Evolutionary conservation across 2,888 invertebrate species (phyloP).

Genomic region (Achlya flavicornis): DNA sequence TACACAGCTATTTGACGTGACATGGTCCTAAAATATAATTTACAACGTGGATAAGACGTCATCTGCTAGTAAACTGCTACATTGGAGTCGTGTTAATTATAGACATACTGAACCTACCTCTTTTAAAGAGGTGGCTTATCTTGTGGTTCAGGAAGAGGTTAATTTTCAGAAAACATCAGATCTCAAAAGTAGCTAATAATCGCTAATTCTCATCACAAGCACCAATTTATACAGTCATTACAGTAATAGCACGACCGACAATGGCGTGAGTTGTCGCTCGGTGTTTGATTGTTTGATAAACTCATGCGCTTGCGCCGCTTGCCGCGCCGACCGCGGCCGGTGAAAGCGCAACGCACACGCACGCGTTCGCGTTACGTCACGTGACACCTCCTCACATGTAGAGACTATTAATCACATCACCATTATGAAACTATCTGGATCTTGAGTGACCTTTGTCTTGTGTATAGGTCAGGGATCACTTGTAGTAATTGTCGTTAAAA

Average conservation of each 20-base stretch:
- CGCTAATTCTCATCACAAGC: neutral
- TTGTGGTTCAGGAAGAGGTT: no score
- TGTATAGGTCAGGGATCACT: neutral
- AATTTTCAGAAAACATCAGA: neutral
- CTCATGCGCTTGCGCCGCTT: conserved; percentile 11
- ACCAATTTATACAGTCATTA: conserved; percentile 25
- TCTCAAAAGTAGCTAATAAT: neutral
- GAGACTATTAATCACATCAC: neutral
- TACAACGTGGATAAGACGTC: no score
- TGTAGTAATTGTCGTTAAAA: neutral
- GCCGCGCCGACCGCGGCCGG: neutral
- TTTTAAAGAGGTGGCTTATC: no score
- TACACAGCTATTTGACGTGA: no score
- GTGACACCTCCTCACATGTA: neutral
- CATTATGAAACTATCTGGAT: neutral
- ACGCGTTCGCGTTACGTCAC: neutral
- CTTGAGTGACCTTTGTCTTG: neutral
- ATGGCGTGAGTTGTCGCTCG: conserved; percentile 37
- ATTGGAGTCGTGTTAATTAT: no score
- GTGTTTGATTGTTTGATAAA: conserved; percentile 34
- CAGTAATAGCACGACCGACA: conserved; percentile 42
- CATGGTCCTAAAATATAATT: no score
- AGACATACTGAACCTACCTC: no score
- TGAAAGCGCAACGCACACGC: conserved; percentile 1
- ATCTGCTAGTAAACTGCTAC: no score